Evolutionary conservation across 2,888 invertebrate genomes (phyloP).

Genomic region (Diloba caeruleocephala): DNA sequence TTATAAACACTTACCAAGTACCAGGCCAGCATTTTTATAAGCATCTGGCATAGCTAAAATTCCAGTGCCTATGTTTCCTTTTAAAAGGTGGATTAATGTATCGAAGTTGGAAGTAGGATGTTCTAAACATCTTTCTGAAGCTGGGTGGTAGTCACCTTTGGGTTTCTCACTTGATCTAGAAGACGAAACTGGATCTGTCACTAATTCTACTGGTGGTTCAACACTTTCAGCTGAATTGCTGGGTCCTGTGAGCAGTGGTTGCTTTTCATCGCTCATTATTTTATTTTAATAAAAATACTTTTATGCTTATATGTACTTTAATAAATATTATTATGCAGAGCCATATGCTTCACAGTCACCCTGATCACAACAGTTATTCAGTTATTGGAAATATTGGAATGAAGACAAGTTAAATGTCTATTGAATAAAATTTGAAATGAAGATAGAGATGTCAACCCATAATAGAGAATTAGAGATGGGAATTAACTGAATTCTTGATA

Average conservation of each 20-base stretch:
- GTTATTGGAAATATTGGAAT: too few species aligned
- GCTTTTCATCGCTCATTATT: conserved; percentile 91
- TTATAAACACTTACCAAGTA: conserved; percentile 90
- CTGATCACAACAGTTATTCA: conserved; percentile 40
- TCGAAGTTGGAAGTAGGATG: conserved; percentile 95
- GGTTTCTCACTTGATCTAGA: conserved; percentile 65
- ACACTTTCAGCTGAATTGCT: conserved; percentile 72
- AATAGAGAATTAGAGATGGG: too few species aligned
- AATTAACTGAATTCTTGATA: too few species aligned
- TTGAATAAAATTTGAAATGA: conserved; percentile 14
- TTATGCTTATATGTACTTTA: conserved; percentile 50
- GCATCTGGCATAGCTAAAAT: conserved; percentile 99
- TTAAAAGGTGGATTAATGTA: conserved; percentile 92
- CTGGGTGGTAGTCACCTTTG: conserved; percentile 87
- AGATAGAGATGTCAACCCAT: too few species aligned
- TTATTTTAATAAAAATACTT: conserved; percentile 47
- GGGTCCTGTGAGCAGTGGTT: conserved; percentile 90
- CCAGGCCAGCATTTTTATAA: conserved; percentile 96
- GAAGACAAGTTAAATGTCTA: too few species aligned
- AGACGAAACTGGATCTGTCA: conserved; percentile 64
- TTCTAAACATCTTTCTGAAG: conserved; percentile 91
- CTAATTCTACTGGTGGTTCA: conserved; percentile 77
- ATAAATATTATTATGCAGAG: conserved; percentile 50
- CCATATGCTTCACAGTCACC: conserved; percentile 50
- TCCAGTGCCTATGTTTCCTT: conserved; percentile 96